Evolutionary conservation across 2,113 vertebrate species (phyloP).

Genomic region (Hippocampus zosterae): DNA sequence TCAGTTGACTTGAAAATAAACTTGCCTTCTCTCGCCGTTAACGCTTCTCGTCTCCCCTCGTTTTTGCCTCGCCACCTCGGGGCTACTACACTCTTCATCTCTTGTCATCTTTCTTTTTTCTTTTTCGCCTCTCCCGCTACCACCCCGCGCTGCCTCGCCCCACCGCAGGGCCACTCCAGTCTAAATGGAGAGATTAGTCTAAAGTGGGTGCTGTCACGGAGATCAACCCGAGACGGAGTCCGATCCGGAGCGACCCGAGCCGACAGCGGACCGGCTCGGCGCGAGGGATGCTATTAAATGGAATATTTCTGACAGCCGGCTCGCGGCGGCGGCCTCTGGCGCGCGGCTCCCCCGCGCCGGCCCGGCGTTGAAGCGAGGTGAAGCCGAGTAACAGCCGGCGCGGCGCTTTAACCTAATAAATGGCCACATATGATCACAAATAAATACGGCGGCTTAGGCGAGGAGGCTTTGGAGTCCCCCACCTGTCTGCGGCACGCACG

Average conservation of each 20-base stretch:
- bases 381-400: slow-evolving; percentile 31
- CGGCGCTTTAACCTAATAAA: slow-evolving; percentile 61
- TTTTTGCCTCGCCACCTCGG: slow-evolving; percentile 55
- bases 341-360: slow-evolving; percentile 8
- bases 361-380: slow-evolving; percentile 1
- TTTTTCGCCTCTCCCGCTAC: slow-evolving; percentile 30
- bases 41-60: slow-evolving; percentile 33
- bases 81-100: slow-evolving; percentile 71
- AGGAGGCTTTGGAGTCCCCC: slow-evolving; percentile 42
- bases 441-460: slow-evolving; percentile 57
- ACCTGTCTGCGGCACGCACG: slow-evolving; percentile 33
- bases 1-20: slow-evolving; percentile 50
- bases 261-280: slow-evolving; percentile 84
- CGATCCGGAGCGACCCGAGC: slow-evolving; percentile 90
- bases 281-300: slow-evolving; percentile 81
- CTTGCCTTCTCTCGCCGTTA: slow-evolving; percentile 22
- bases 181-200: slow-evolving; percentile 93
- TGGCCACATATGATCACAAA: slow-evolving; percentile 57
- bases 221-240: slow-evolving; percentile 95
- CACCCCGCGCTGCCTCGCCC: slow-evolving; percentile 46
- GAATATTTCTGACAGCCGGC: slow-evolving; percentile 91
- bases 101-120: slow-evolving; percentile 72
- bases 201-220: slow-evolving; percentile 92
- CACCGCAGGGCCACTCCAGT: slow-evolving; percentile 86
- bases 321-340: slow-evolving; percentile 73